Base-by-base conservation (phyloP, 2,797 vertebrate species). In the Sardinella longiceps region DNA sequence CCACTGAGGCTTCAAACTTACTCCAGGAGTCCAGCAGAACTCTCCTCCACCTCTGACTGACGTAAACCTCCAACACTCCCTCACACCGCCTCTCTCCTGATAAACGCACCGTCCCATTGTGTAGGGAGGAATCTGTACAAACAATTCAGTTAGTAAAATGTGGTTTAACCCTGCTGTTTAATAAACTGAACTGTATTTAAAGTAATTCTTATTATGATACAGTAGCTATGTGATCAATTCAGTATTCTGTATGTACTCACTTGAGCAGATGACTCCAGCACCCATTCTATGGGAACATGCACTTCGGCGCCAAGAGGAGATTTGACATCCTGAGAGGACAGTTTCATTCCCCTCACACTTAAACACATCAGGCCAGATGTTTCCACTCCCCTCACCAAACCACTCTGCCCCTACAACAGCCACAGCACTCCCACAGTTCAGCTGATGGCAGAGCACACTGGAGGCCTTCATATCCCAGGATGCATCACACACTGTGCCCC, bases 51-150 rank as follows among this genome's bases (percentile, higher is more conserved):
- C 90, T 88, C 70, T 87, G 89, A 33, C 84, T 87, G 58, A 91
- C 3, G 84, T 88, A 92, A 80, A 93, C 84, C 48, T 94, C 91
- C 85, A 93, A 89, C 88, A 89, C 84, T 1, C 93, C 93, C 11
- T 90, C 63, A 30, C 92, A 93, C 1, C 45, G 86, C 60, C 84
- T 84, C 25, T 90, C 90, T 81, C 45, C 90, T 1, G 1, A 28
- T 1, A 94, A 88, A 70, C 70, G 5, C 0, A 28, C 6, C 80
- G 58, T 80, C 46, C 81, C 86, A 43, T 86, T 77, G 84, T 80
- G 46, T 46, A 56, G 46, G 18, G 81, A 86, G 1, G 87, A 88
- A 70, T 0, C 87, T 86, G 58, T 25, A 63, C 25, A 63, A 4
- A 23, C 30, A 28, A 25, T 63, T 63, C 28, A 63, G 10, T 11